These are phyloP conservation scores for Thalassaphorura encarpata DNA, from an alignment of 1,140 invertebrate genomes.

Conservation along the genomic window DNA sequence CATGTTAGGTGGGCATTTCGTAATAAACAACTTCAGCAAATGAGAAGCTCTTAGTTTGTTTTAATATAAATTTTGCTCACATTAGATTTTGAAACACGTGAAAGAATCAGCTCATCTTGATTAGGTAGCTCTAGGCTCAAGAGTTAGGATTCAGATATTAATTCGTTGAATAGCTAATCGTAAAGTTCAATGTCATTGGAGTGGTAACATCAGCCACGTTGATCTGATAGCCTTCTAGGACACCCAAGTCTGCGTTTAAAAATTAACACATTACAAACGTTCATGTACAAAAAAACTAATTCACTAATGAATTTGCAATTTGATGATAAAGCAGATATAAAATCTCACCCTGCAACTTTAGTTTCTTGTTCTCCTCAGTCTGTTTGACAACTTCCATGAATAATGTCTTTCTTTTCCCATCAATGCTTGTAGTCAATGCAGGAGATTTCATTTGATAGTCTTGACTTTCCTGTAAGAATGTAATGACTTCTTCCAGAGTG, in stretches of 20 bases:
- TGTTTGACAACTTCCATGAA: conserved; percentile 83
- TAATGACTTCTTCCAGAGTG: conserved; percentile 66
- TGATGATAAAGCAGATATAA: no score
- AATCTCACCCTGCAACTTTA: conserved; percentile 57
- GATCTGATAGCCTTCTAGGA: conserved; percentile 69
- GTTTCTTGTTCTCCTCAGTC: conserved; percentile 67
- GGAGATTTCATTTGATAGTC: conserved; percentile 81
- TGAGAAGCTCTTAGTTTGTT: no score
- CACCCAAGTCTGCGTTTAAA: conserved; percentile 61
- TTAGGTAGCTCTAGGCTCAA: no score
- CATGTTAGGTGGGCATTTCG: no score
- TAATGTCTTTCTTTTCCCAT: conserved; percentile 79
- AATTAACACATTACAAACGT: no score
- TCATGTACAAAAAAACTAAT: no score
- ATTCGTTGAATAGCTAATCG: conserved; percentile 32
- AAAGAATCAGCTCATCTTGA: no score
- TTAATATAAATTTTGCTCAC: no score
- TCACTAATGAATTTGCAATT: no score
- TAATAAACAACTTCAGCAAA: no score
- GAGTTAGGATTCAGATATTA: no score
- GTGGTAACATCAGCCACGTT: conserved; percentile 82
- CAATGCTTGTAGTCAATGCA: conserved; percentile 62
- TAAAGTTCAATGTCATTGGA: conserved; percentile 60
- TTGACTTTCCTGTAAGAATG: conserved; percentile 59
- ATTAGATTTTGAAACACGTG: no score